Evolutionary conservation across 2,113 vertebrate species (phyloP), one percentile per base, ranked within the genome.

Genomic region (Corythaeola cristata): DNA sequence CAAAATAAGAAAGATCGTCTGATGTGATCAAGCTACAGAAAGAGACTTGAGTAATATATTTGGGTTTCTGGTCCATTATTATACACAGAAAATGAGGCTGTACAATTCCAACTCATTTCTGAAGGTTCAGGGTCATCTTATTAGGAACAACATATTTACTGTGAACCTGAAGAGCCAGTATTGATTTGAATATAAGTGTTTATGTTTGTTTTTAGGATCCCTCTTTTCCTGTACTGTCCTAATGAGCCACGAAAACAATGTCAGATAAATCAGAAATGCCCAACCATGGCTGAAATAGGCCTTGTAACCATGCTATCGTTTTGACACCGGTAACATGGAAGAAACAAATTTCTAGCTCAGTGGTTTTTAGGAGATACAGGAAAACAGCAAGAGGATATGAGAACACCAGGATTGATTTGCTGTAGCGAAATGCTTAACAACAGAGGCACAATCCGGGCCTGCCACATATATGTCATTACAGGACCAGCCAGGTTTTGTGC

Each of bases 61-160:
- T 74, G 45, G 22, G 19, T 72, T 82, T 89, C 56, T 84, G 28
- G 49, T 44, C 80, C 30, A 67, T 92, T 85, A 93, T 88, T 88
- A 83, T 35, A 85, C 35, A 60, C 60, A 68, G 74, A 94, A 96
- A 95, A 97, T 76, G 66, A 90, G 91, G 60, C 86, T 80, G 47
- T 53, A 66, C 91, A 73, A 83, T 89, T 88, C 55, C 69, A 60
- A 64, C 76, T 95, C 82, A 90, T 94, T 94, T 96, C 69, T 89
- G 85, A 94, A 89, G 58, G 93, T 90, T 89, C 80, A 64, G 86
- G 83, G 86, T 94, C 91, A 94, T 94, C 91, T 90, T 95, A 93
- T 80, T 93, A 97, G 80, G 73, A 94, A 60, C 69, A 94, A 95
- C 89, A 73, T 94, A 93, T 95, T 96, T 96, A 94, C 72, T 95